Conservation (phyloP, 2,888 invertebrate species). For the Mesorhabditis belari region DNA sequence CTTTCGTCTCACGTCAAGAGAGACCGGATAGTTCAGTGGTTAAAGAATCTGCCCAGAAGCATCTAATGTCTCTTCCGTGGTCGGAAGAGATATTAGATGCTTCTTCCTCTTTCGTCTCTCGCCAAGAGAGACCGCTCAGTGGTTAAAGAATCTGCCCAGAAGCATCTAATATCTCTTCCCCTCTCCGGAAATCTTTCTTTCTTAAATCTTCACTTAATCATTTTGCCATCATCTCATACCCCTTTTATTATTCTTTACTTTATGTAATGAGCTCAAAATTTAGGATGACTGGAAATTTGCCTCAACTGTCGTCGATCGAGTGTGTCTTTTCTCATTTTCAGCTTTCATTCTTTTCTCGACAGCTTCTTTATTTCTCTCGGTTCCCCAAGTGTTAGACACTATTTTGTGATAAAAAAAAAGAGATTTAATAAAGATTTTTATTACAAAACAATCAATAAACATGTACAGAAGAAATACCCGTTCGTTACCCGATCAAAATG, state of each 20-base stretch:
- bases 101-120: too few relatives aligned
- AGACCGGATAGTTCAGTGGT: too few relatives aligned
- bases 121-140: too few relatives aligned
- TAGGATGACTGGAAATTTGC: constrained; percentile 41
- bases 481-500: too few relatives aligned
- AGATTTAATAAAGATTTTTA: too few relatives aligned
- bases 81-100: neutral
- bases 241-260: neutral
- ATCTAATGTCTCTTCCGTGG: neutral
- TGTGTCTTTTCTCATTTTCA: constrained; percentile 33
- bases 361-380: constrained; percentile 25
- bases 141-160: neutral
- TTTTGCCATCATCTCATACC: too few relatives aligned
- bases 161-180: neutral
- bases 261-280: constrained; percentile 3
- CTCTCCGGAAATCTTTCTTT: constrained; percentile 1
- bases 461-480: too few relatives aligned
- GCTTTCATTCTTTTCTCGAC: constrained; percentile 27
- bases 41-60: too few relatives aligned
- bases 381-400: constrained; percentile 19
- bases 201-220: too few relatives aligned
- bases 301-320: constrained; percentile 38
- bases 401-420: too few relatives aligned
- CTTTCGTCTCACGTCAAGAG: too few relatives aligned
- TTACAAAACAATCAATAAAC: too few relatives aligned